Evolutionary conservation across 2,888 invertebrate species (phyloP), one percentile per base, ranked within the genome.

Genomic region (Chloromyia formosa): DNA sequence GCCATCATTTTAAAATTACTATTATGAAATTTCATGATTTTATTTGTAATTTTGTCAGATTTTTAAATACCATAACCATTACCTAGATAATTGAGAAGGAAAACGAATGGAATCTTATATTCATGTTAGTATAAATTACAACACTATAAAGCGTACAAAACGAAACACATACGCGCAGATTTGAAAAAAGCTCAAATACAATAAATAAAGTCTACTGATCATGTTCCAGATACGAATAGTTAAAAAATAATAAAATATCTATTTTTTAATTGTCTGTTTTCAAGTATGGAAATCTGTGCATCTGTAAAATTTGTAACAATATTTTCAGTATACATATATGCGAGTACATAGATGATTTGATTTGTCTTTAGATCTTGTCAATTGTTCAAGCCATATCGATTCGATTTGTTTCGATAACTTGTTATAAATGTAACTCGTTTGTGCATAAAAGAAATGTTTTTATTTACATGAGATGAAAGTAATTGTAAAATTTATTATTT

Each of bases 311-410:
- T n/a, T 56, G 56, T 56, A 56, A 20, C 18, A n/a, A 64, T 40
- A 2, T 1, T 64, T 64, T 62, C n/a, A 35, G 27, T 35, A 9
- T 61, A n/a, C n/a, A n/a, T n/a, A n/a, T n/a, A n/a, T 61, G n/a
- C 40, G 62, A n/a, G 12, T 27, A 61, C 23, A 40, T 64, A n/a
- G n/a, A n/a, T n/a, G n/a, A 40, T 71, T 71, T 56, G n/a, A 27
- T 54, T 69, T 14, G 53, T 27, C 53, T 53, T 35, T 64, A 4
- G 14, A 23, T 27, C 14, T 61, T 61, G 3, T 40, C 54, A 58
- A 14, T 56, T 58, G 58, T 58, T 71, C 71, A 58, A 58, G 71
- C 71, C 71, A 71, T 71, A 56, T 56, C 56, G 71, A 56, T 40
- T 56, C 12, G 16, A 40, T 35, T 62, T 35, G 18, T 60, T 40